phyloP scores from a whole-genome alignment of 2,888 invertebrate species.

The Agonum fuliginosum region DNA sequence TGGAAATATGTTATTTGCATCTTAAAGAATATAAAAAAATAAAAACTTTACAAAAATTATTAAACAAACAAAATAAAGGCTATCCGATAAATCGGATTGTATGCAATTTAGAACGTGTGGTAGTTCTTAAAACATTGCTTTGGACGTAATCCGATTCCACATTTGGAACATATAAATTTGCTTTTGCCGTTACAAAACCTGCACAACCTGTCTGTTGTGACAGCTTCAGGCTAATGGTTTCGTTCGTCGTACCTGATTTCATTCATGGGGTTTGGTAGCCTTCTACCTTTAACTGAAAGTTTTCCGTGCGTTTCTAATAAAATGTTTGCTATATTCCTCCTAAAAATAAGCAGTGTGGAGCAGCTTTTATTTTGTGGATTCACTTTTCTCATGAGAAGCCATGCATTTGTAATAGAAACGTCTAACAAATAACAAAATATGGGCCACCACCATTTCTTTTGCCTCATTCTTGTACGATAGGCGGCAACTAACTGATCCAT shows the following conservation, averaged over 20 bases:
- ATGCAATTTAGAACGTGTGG: constrained; percentile 30
- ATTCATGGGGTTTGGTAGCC: neutral
- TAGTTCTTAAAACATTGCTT: constrained; percentile 52
- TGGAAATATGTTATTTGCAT: neutral
- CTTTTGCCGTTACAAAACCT: no score
- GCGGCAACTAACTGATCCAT: constrained; percentile 43
- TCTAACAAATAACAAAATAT: constrained; percentile 55
- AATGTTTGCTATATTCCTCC: constrained; percentile 8
- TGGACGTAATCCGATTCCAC: constrained; percentile 43
- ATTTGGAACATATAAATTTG: constrained; percentile 49
- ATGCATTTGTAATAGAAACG: constrained; percentile 45
- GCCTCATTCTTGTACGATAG: constrained; percentile 43
- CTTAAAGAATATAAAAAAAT: neutral
- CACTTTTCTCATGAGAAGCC: constrained; percentile 35
- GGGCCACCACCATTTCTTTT: constrained; percentile 54
- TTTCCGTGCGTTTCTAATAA: constrained; percentile 1
- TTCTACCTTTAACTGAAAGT: neutral
- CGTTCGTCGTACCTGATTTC: constrained; percentile 25
- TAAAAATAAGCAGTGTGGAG: constrained; percentile 4
- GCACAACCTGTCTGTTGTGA: no score
- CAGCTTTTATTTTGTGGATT: neutral
- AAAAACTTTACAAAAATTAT: neutral
- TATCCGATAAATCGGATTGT: constrained; percentile 16
- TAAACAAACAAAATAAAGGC: neutral
- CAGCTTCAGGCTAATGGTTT: no score